Conservation (phyloP, 2,888 invertebrate genomes). For the Caenorhabditis sp. region DNA sequence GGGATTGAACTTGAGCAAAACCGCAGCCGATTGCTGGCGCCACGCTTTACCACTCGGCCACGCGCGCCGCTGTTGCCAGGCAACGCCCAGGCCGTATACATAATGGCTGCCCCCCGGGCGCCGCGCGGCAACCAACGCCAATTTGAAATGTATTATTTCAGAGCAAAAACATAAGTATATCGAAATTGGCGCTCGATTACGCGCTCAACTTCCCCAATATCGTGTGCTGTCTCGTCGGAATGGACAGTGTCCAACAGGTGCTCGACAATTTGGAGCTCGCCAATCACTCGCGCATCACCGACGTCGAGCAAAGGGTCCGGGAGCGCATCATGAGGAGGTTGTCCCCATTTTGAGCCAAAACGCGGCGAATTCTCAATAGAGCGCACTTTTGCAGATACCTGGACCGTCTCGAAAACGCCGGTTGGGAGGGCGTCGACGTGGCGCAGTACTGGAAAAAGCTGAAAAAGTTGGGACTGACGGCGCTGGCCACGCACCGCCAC, state of each 20-base stretch:
- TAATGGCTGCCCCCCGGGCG: no score
- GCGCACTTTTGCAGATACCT: no score
- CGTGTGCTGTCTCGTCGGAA: slow-evolving; percentile 67
- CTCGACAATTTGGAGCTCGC: slow-evolving; percentile 56
- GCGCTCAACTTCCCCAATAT: slow-evolving; percentile 70
- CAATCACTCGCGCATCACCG: slow-evolving; percentile 48
- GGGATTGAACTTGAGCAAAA: no score
- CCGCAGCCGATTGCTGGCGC: not conserved
- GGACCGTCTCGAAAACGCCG: slow-evolving; percentile 82
- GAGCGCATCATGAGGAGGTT: slow-evolving; percentile 75
- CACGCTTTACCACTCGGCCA: not conserved
- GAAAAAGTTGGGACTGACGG: slow-evolving; percentile 70
- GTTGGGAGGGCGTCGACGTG: slow-evolving; percentile 86
- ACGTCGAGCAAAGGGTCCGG: slow-evolving; percentile 69
- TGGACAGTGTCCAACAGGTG: slow-evolving; percentile 65
- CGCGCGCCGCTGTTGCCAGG: no score
- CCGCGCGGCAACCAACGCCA: no score
- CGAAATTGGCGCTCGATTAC: slow-evolving; percentile 70
- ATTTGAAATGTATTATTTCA: slow-evolving; percentile 14
- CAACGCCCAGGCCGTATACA: no score
- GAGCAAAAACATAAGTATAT: slow-evolving; percentile 72
- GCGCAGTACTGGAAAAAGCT: slow-evolving; percentile 80
- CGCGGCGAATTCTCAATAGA: no score
- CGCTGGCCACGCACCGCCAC: slow-evolving; percentile 66
- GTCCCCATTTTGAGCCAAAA: not conserved